phyloP scores from a whole-genome alignment of 2,113 vertebrate species.

The Toxostoma redivivum region DNA sequence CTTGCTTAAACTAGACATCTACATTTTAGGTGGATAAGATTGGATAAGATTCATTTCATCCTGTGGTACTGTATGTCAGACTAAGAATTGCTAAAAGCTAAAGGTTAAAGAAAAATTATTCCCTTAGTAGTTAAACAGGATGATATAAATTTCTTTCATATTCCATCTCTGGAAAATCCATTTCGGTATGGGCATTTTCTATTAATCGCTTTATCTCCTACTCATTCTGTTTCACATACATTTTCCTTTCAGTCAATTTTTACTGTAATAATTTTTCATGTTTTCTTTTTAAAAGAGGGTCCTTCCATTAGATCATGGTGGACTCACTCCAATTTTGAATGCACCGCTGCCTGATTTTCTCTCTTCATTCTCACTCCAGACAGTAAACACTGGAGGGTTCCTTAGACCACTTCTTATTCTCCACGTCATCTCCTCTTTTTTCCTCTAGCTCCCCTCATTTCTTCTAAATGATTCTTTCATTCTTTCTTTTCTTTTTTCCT shows the following conservation, averaged over 20 bases:
- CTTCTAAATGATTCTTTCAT: neutral
- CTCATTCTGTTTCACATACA: neutral
- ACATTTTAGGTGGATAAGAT: neutral
- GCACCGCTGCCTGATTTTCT: neutral
- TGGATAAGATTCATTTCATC: neutral
- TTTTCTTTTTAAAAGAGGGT: neutral
- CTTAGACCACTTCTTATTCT: neutral
- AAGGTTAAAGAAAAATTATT: neutral
- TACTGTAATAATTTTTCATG: neutral
- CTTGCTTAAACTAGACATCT: neutral
- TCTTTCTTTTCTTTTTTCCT: neutral
- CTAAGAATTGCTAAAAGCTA: neutral
- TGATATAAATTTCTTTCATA: neutral
- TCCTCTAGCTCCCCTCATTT: accelerated
- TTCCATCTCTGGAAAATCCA: neutral
- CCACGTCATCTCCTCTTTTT: neutral
- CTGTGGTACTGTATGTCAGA: neutral
- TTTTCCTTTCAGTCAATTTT: neutral
- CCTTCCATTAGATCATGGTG: neutral
- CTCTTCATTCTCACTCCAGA: neutral
- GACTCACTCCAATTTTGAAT: neutral
- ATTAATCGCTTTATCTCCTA: neutral
- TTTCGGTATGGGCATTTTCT: neutral
- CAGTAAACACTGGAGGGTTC: neutral
- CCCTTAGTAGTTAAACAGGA: neutral